Base-by-base conservation (phyloP, 2,113 vertebrate genomes). In the Ptilonorhynchus violaceus region DNA sequence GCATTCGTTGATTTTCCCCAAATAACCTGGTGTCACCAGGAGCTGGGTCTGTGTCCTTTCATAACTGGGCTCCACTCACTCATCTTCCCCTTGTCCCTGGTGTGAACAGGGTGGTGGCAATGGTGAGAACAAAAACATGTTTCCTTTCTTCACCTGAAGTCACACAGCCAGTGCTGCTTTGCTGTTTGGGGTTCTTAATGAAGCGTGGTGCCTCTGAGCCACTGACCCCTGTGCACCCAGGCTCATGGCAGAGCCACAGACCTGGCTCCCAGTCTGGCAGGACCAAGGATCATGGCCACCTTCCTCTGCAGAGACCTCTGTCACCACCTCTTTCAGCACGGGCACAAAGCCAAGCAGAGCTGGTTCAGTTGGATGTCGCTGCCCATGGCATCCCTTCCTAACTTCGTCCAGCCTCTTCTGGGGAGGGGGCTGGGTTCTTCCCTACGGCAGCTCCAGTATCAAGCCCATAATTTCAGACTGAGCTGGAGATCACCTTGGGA, bases 31-130 rank as follows among this genome's bases (percentile, higher is more conserved):
- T 59, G 56, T 73, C 42, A 22, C 35, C 68, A 55, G 46, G 46
- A 70, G 25, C 4, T 64, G 63, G 12, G 24, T 62, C 46, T 6
- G 2, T 77, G 59, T 85, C 42, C 42, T 62, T 62, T 83, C 3
- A 0, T 69, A 19, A 15, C n/a, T 56, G 53, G 25, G 49, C 49
- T 85, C 53, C 24, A 5, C 41, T 69, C 14, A 5, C 35, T 27
- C 27, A 0, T 12, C 1, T 46, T 80, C 44, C 55, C 19, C 46
- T 62, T 1, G 0, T 44, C 41, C 46, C 20, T 1, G 0, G 23
- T 67, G 7, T 47, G 35, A 88, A 27, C 63, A 53, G n/a, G 15
- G 18, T 49, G 62, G 35, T 75, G 2, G 2, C 49, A 60, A 1
- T 13, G 27, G 23, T 77, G n/a, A 83, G 59, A 88, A 39, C 6